Conservation (phyloP, 2,888 invertebrate genomes). For the Mimachlamys varia region DNA sequence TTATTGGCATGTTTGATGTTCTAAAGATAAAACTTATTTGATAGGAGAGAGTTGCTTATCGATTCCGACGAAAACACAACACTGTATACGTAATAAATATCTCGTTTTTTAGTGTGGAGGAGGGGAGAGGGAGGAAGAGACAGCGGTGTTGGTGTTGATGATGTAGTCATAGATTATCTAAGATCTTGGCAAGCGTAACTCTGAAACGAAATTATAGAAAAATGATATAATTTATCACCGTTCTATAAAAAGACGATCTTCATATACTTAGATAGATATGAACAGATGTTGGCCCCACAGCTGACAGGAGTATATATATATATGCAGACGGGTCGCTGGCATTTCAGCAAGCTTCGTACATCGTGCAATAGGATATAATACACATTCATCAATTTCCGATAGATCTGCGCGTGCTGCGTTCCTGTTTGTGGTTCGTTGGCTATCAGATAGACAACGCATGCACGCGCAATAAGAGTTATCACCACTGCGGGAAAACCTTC, state of each 20-base stretch:
- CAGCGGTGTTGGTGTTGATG: not conserved
- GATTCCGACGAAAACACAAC: not conserved
- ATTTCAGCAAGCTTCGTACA: conserved; percentile 11
- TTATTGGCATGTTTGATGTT: not conserved
- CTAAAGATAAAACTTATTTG: not conserved
- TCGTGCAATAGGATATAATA: not conserved
- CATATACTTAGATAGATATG: not conserved
- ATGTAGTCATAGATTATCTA: not conserved
- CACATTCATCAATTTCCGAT: conserved; percentile 3
- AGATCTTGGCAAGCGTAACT: conserved; percentile 16
- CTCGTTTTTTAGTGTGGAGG: not conserved
- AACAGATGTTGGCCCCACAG: not conserved
- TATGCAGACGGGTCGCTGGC: conserved; percentile 1
- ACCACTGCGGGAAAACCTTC: conserved; percentile 5
- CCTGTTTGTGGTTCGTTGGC: not conserved
- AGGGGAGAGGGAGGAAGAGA: not conserved
- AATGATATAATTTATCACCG: conserved; percentile 36
- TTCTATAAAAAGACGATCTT: conserved; percentile 17
- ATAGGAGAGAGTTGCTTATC: not conserved
- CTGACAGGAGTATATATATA: conserved; percentile 8
- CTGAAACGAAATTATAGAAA: conserved; percentile 18
- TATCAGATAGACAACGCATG: not conserved
- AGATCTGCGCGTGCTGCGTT: not conserved
- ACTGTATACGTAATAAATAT: not conserved
- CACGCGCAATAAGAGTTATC: not conserved